Conservation (phyloP, 2,113 vertebrate species). For the Oenanthe oenanthe region DNA sequence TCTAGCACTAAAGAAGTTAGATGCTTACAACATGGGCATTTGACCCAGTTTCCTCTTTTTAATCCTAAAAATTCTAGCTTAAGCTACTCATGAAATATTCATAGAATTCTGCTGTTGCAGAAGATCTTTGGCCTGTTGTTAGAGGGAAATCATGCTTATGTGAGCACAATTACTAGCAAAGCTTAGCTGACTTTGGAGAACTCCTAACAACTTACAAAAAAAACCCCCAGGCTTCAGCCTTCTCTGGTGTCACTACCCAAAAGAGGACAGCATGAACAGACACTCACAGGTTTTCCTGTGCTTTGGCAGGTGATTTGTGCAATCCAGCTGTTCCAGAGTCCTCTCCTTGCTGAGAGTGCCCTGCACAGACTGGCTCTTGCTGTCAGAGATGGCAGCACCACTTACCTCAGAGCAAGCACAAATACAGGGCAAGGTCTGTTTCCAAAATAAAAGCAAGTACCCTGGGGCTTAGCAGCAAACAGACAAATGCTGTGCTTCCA, state of each 20-base stretch:
- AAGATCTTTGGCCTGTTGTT: constrained; percentile 42
- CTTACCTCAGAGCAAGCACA: background rate
- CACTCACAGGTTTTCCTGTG: background rate
- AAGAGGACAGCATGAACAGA: background rate
- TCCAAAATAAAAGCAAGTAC: background rate
- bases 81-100: constrained; percentile 66
- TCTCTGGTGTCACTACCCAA: background rate
- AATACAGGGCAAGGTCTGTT: background rate
- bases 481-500: background rate
- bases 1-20: constrained; percentile 31
- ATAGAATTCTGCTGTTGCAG: constrained; percentile 52
- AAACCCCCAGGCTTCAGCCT: background rate
- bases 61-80: constrained; percentile 60
- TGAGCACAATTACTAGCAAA: background rate
- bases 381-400: background rate
- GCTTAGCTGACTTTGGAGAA: constrained; percentile 8
- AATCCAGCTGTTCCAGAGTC: background rate
- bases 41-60: constrained; percentile 67
- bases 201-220: background rate
- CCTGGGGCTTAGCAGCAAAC: rapidly evolving
- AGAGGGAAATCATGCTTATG: constrained; percentile 46
- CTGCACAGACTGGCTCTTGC: rapidly evolving
- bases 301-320: background rate
- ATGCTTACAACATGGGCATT: background rate
- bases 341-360: background rate